Evolutionary conservation across 2,797 vertebrate species (phyloP), one percentile per base, ranked within the genome.

Genomic region (Ctenochaetus hawaiiensis): DNA sequence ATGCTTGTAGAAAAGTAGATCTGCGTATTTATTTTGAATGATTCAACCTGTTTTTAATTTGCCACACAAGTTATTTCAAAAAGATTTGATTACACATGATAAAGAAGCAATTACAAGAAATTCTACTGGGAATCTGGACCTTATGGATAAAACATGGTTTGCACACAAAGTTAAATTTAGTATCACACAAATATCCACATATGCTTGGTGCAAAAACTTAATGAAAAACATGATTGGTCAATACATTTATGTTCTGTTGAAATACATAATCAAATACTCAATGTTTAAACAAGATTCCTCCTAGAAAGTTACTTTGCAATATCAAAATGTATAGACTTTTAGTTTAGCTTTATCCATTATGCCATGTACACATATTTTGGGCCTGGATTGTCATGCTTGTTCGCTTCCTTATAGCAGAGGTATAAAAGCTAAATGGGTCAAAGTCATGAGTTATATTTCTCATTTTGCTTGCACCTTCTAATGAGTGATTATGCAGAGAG

Each of bases 1-100:
- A 87, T 83, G 79, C 66, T 78, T 78, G 76, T 69, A 72, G 26
- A 76, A 75, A 41, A 44, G 2, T 39, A 8, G 62, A 48, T 71
- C 17, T 1, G 4, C 6, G 11, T 23, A 0, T 54, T 83, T 75
- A 2, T 73, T 70, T 9, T 1, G 1, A 7, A 8, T 34, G 5
- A 11, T 45, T 18, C 0, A 1, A 7, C 37, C 52, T 67, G 18
- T 4, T 43, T 54, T 0, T 6, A 14, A 41, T 64, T 41, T 59
- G 10, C 1, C 20, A 11, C 58, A 16, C 34, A 22, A 18, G 47
- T 56, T 2, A 48, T 48, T 49, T 56, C 5, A 67, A n/a, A 26
- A 17, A 9, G 8, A n/a, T 37, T 17, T 13, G 13, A 39, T 18
- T 3, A 22, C 20, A 10, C 54, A 37, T 54, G 2, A 23, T 3